These are phyloP conservation scores for Cephalopholis sonnerati DNA, from an alignment of 2,113 vertebrate genomes.

Conservation along the genomic window DNA sequence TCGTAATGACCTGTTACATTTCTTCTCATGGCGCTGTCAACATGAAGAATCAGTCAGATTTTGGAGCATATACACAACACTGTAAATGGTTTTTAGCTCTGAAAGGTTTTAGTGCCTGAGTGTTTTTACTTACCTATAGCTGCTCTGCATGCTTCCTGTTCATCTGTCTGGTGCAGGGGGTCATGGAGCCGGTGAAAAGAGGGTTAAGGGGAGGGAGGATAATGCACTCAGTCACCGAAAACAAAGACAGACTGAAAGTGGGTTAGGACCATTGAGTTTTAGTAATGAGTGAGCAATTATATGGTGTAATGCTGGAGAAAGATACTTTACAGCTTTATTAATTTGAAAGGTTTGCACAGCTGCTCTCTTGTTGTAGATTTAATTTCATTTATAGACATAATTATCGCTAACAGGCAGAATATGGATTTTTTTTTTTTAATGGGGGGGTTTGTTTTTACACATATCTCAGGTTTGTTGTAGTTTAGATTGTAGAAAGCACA, in stretches of 20 bases:
- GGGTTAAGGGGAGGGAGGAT: conserved; percentile 57
- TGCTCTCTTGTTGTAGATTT: not conserved
- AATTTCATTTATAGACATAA: not conserved
- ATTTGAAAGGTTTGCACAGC: conserved; percentile 34
- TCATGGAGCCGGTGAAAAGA: conserved; percentile 60
- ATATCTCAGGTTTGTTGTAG: not conserved
- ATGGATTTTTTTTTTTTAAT: too few species aligned
- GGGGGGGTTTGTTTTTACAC: not conserved
- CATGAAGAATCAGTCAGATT: not conserved
- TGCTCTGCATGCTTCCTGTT: not conserved
- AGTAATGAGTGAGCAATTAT: conserved; percentile 41
- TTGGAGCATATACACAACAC: conserved; percentile 1
- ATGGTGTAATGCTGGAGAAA: not conserved
- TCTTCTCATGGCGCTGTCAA: not conserved
- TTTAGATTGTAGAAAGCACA: not conserved
- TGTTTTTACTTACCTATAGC: not conserved
- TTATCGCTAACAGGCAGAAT: conserved; percentile 4
- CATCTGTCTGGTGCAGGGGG: conserved; percentile 34
- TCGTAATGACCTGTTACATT: not conserved
- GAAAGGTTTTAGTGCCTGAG: not conserved
- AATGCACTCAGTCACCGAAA: conserved; percentile 51
- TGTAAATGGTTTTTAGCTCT: conserved; percentile 6
- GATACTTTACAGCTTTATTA: conserved; percentile 29
- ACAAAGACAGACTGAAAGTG: conserved; percentile 56
- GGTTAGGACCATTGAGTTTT: conserved; percentile 61